A percentile compares a stretch with the other conserved stretches of the same genome.
phyloP scores from a whole-genome alignment of 2,113 vertebrate species.

The Struthidea cinerea region DNA sequence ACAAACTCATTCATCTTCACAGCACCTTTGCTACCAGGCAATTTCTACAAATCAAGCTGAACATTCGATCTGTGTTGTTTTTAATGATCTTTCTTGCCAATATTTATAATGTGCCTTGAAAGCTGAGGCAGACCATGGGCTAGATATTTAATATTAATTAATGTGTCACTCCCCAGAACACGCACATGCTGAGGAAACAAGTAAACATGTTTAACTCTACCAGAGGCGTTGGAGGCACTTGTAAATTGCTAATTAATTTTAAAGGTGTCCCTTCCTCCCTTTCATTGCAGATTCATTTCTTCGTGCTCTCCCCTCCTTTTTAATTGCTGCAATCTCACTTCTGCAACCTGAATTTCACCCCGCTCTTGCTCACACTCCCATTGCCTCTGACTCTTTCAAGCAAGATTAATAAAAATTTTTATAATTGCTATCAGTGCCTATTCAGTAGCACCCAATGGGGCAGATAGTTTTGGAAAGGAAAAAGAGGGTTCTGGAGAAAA shows the following conservation, averaged over 20 bases:
- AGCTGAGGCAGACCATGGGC: not conserved
- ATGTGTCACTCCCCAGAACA: not conserved
- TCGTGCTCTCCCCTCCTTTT: not conserved
- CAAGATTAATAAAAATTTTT: not conserved
- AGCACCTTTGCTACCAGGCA: slow-evolving; percentile 18
- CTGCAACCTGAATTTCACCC: not conserved
- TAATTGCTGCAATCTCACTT: not conserved
- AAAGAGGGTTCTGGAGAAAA: not conserved
- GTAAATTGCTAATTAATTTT: not conserved
- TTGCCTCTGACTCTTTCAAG: not conserved
- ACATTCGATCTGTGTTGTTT: slow-evolving; percentile 33
- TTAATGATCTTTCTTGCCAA: slow-evolving; percentile 42
- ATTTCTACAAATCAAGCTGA: slow-evolving; percentile 37
- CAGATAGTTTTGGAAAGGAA: not conserved
- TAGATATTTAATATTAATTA: slow-evolving; percentile 37
- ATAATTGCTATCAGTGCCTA: not conserved
- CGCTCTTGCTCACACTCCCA: not conserved
- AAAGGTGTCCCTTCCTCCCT: not conserved
- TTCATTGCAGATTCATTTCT: not conserved
- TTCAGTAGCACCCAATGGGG: not conserved
- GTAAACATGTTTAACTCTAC: not conserved
- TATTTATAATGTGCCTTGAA: slow-evolving; percentile 35
- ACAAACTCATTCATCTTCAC: slow-evolving; percentile 46
- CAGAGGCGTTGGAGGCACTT: not conserved
- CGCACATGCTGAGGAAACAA: not conserved